A percentile compares a stretch with the other conserved stretches of the same genome.
These are phyloP conservation scores for Cyanoramphus novaezelandiae DNA, from an alignment of 2,113 vertebrate species.

Conservation along the genomic window DNA sequence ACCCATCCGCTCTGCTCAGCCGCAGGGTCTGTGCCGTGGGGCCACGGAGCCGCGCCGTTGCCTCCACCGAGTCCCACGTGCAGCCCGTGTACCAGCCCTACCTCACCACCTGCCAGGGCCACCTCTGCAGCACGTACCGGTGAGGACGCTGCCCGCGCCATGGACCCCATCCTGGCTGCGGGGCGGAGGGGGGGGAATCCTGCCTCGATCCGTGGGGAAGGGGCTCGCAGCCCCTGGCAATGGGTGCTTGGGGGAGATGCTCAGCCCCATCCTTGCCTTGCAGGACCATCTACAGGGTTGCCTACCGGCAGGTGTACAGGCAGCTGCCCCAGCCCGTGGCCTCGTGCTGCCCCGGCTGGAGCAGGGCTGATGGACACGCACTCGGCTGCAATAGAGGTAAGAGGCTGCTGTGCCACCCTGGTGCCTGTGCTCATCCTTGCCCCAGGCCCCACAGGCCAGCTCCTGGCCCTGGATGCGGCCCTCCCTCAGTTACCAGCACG, in stretches of 20 bases:
- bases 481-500: background rate
- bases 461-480: background rate
- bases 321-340: slow-evolving; percentile 25
- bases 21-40: slow-evolving; percentile 80
- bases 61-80: slow-evolving; percentile 78
- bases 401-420: background rate
- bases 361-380: slow-evolving; percentile 31
- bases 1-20: slow-evolving; percentile 54
- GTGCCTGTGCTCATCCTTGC: fast-evolving
- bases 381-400: slow-evolving; percentile 86
- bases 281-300: slow-evolving; percentile 87
- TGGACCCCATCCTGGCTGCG: fast-evolving
- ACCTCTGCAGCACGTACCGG: slow-evolving; percentile 94
- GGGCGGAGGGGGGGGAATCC: background rate
- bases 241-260: background rate
- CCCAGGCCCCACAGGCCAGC: background rate
- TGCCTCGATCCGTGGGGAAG: fast-evolving
- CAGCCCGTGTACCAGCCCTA: slow-evolving; percentile 89
- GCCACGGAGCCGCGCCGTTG: background rate
- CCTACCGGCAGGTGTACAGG: slow-evolving; percentile 77
- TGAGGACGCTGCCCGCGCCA: slow-evolving; percentile 31
- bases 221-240: background rate
- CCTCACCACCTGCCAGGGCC: slow-evolving; percentile 87
- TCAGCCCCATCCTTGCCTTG: background rate
- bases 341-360: slow-evolving; percentile 90